phyloP scores from a whole-genome alignment of 2,888 invertebrate genomes.

The Rhingia rostrata region DNA sequence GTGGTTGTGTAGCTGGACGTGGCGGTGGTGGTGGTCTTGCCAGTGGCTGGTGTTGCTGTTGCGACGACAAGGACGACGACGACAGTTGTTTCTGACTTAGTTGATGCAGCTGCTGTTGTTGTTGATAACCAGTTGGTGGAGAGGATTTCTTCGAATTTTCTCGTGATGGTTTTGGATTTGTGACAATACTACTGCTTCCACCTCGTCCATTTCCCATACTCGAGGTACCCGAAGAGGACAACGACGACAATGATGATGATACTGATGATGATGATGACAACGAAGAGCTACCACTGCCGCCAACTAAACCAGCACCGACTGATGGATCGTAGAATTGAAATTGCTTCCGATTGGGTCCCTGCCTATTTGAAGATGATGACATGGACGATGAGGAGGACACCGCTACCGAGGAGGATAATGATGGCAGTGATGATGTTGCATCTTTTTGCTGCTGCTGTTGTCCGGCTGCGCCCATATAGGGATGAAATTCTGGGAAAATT shows the following conservation, averaged over 20 bases:
- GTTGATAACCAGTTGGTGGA: constrained; percentile 78
- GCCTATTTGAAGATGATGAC: constrained; percentile 63
- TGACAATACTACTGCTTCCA: constrained; percentile 74
- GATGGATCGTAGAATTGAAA: constrained; percentile 72
- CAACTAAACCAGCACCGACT: constrained; percentile 57
- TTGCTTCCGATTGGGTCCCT: constrained; percentile 71
- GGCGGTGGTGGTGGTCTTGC: constrained; percentile 65
- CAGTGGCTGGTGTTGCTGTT: constrained; percentile 75
- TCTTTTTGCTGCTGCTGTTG: constrained; percentile 62
- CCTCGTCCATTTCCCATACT: constrained; percentile 71
- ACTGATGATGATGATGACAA: constrained; percentile 27
- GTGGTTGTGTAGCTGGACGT: constrained; percentile 71
- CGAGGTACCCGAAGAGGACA: constrained; percentile 23
- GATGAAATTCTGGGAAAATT: constrained; percentile 89
- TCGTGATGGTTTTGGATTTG: constrained; percentile 80
- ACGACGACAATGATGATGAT: not conserved
- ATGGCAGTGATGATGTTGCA: constrained; percentile 68
- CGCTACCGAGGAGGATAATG: constrained; percentile 60
- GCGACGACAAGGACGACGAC: constrained; percentile 76
- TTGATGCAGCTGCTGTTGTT: constrained; percentile 79
- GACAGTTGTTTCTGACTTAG: constrained; percentile 76
- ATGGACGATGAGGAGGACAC: constrained; percentile 40
- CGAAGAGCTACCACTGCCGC: constrained; percentile 60
- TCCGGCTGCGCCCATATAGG: constrained; percentile 80
- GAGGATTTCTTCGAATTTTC: constrained; percentile 82